phyloP scores from a whole-genome alignment of 2,888 invertebrate genomes.

The Dynastes tityus region DNA sequence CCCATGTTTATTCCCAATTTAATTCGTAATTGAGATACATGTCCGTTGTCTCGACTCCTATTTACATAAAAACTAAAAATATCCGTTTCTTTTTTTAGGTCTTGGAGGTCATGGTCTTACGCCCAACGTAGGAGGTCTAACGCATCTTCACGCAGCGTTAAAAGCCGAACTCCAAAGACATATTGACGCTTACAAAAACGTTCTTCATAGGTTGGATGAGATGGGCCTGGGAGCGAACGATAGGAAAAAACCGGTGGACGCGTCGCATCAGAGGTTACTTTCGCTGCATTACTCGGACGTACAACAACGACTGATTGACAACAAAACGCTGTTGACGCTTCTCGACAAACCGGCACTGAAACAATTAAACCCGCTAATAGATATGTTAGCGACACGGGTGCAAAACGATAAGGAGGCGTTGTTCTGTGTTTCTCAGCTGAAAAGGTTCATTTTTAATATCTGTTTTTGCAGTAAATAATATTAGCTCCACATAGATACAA shows the following conservation, averaged over 20 bases:
- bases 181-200: conserved; percentile 89
- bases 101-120: conserved; percentile 90
- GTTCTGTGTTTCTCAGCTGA: conserved; percentile 80
- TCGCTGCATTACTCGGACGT: conserved; percentile 89
- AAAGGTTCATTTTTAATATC: conserved; percentile 65
- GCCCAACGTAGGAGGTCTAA: conserved; percentile 77
- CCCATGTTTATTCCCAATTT: too few relatives aligned
- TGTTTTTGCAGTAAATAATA: not conserved
- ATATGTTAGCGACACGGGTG: conserved; percentile 83
- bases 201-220: conserved; percentile 89
- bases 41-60: too few relatives aligned
- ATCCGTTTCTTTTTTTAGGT: conserved; percentile 67
- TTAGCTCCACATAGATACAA: too few relatives aligned
- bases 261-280: conserved; percentile 91
- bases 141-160: conserved; percentile 87
- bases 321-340: conserved; percentile 89
- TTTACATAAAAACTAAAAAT: too few relatives aligned
- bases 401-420: conserved; percentile 94
- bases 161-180: conserved; percentile 88
- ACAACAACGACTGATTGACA: conserved; percentile 91
- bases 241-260: conserved; percentile 79
- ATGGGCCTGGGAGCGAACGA: conserved; percentile 74
- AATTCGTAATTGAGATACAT: too few relatives aligned
- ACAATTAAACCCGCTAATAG: conserved; percentile 80
- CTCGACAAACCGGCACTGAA: conserved; percentile 87